These are phyloP conservation scores for Cairina moschata DNA, from an alignment of 2,113 vertebrate genomes.

Conservation along the genomic window DNA sequence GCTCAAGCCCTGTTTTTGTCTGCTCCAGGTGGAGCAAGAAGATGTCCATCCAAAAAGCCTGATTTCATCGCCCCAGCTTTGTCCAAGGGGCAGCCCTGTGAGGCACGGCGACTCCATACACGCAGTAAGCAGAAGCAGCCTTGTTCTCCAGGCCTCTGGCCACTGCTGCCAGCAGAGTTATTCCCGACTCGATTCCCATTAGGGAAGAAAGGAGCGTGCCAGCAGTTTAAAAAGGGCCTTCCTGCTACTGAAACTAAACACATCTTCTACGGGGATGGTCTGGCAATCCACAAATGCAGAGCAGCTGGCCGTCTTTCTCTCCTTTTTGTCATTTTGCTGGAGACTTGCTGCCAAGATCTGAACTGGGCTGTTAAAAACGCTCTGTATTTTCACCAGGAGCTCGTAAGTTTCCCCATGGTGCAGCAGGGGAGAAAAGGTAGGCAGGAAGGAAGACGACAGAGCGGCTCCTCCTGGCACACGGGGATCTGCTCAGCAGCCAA, in stretches of 20 bases:
- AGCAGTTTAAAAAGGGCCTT: not conserved
- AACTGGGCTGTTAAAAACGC: conserved; percentile 1
- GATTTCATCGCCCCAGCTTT: not conserved
- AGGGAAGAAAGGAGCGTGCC: not conserved
- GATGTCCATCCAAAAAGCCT: not conserved
- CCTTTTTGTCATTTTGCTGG: not conserved
- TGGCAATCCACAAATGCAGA: not conserved
- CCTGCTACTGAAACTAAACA: not conserved
- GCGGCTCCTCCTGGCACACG: not conserved
- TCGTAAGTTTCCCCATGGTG: not conserved
- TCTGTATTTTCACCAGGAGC: not conserved
- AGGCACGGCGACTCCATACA: not conserved
- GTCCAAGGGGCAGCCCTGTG: not conserved
- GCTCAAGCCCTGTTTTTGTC: conserved; percentile 34
- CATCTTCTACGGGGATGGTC: not conserved
- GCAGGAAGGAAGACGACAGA: not conserved
- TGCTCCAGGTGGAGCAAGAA: not conserved
- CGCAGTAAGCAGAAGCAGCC: not conserved
- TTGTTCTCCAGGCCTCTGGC: not conserved
- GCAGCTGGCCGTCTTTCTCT: not conserved
- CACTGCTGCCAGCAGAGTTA: not conserved
- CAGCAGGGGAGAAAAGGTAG: not conserved
- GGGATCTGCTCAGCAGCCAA: not conserved
- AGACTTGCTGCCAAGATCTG: not conserved
- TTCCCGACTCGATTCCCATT: not conserved